Base-by-base conservation (phyloP, 1,140 invertebrate species). In the Drosophila fuyamai region DNA sequence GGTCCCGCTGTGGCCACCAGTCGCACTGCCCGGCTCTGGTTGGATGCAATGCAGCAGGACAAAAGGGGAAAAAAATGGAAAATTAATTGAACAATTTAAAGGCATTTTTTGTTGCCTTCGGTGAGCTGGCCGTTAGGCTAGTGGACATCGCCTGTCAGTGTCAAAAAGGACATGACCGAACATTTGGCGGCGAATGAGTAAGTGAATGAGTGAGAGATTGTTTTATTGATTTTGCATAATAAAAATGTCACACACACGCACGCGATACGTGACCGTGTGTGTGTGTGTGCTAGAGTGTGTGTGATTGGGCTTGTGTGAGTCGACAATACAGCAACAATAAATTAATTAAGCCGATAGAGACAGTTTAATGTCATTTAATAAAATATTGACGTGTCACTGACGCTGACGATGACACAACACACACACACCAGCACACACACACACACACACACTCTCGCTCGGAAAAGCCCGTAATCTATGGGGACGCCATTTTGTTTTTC, bases 281-380 rank as follows among this genome's bases (percentile, higher is more conserved):
- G 38, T 59, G 56, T 51, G 32, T 48, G 46, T 48, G 46, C 3
- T 13, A 7, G 8, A 36, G 9, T 32, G 9, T 51, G 54, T 61
- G 71, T 72, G 47, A 32, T 32, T 8, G 29, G 29, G 29, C 23
- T 27, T 50, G 57, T 62, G 66, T 40, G 55, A 56, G 67, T 70
- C 67, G 88, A 77, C 79, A 90, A 88, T 82, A 92, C 86, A 91
- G 82, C 81, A 92, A 92, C 90, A 92, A 92, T 92, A 92, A 92
- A 92, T 92, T 92, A 92, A 92, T 92, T 92, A 92, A 92, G 86
- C 90, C 90, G 90, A 92, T 92, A 90, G 90, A 92, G 90, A 92
- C 90, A 92, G 83, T 92, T 92, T 92, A 92, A 92, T 92, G 90
- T 92, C 90, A 92, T 92, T 92, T 92, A 92, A 92, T 92, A 92